A percentile compares a stretch with the other conserved stretches of the same genome.
Evolutionary conservation across 2,888 invertebrate genomes (phyloP).

Genomic region (Melolontha melolontha): DNA sequence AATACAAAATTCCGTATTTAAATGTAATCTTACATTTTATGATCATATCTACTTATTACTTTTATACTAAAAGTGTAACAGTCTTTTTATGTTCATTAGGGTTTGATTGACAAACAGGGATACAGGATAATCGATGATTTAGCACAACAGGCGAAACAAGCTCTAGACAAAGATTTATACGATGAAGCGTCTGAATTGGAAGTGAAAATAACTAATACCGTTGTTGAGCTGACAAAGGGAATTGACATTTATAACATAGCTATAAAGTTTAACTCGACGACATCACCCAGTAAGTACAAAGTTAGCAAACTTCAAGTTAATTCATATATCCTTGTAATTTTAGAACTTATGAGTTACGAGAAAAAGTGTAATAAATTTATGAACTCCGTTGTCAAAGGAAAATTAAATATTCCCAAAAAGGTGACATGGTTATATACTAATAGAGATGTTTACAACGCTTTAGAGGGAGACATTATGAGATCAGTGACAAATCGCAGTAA

Average conservation of each 20-base stretch:
- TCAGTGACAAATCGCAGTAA: conserved; percentile 70
- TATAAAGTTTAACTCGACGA: conserved; percentile 65
- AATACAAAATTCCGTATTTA: no score
- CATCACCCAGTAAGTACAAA: conserved; percentile 51
- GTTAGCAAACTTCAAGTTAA: conserved; percentile 23
- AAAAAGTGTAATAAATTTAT: conserved; percentile 69
- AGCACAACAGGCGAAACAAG: conserved; percentile 53
- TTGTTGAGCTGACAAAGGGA: conserved; percentile 68
- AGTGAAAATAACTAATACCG: conserved; percentile 71
- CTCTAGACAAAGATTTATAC: conserved; percentile 67
- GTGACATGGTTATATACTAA: conserved; percentile 78
- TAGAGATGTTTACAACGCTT: conserved; percentile 69
- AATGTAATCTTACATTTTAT: no score
- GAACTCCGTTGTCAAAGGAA: conserved; percentile 77
- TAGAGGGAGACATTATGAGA: conserved; percentile 81
- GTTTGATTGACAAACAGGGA: conserved; percentile 56
- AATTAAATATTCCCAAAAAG: conserved; percentile 73
- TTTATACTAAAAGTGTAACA: not conserved
- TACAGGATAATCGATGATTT: conserved; percentile 55
- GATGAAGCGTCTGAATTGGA: conserved; percentile 74
- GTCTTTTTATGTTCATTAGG: conserved; percentile 46
- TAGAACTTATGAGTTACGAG: conserved; percentile 54
- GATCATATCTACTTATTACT: no score
- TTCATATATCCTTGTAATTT: conserved; percentile 33
- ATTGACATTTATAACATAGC: conserved; percentile 87